Conservation (phyloP, 2,888 invertebrate species). For the Andrena trimmerana region DNA sequence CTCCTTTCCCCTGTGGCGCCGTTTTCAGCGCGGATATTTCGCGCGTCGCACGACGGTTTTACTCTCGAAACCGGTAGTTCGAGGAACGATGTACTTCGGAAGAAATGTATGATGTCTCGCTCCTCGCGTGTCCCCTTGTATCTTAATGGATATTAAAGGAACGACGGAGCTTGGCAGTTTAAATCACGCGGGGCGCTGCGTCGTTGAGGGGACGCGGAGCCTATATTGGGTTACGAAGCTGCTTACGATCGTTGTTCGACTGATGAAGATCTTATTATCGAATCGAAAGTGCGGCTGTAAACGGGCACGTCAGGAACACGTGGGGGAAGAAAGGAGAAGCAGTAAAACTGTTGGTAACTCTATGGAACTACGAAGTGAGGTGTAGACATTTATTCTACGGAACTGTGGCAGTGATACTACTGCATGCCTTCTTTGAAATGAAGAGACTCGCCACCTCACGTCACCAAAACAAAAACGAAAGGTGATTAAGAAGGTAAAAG, state of each 20-base stretch:
- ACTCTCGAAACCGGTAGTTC: conserved; percentile 15
- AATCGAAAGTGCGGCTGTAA: not conserved
- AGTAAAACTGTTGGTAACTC: too few species aligned
- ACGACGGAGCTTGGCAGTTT: conserved; percentile 4
- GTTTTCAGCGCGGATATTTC: not conserved
- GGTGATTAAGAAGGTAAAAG: conserved; percentile 1
- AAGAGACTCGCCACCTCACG: too few species aligned
- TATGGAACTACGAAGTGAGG: too few species aligned
- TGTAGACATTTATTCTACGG: too few species aligned
- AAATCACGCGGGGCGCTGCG: conserved; percentile 8
- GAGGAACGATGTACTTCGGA: conserved; percentile 11
- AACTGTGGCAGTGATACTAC: too few species aligned
- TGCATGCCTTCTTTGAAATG: not conserved
- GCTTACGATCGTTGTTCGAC: conserved; percentile 5
- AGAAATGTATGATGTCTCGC: conserved; percentile 1
- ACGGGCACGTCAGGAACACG: not conserved
- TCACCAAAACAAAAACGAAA: not conserved
- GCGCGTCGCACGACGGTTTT: not conserved
- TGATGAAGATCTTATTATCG: conserved; percentile 29
- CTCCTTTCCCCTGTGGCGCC: conserved; percentile 1
- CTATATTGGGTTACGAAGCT: conserved; percentile 21
- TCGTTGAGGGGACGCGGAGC: conserved; percentile 19
- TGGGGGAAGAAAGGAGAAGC: not conserved
- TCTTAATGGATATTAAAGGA: conserved; percentile 38
- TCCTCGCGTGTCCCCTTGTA: conserved; percentile 6